Percentiles rank a stretch among this genome's conserved stretches.
Evolutionary conservation across 2,113 vertebrate species (phyloP).

Genomic region (Lepidothrix coronata): DNA sequence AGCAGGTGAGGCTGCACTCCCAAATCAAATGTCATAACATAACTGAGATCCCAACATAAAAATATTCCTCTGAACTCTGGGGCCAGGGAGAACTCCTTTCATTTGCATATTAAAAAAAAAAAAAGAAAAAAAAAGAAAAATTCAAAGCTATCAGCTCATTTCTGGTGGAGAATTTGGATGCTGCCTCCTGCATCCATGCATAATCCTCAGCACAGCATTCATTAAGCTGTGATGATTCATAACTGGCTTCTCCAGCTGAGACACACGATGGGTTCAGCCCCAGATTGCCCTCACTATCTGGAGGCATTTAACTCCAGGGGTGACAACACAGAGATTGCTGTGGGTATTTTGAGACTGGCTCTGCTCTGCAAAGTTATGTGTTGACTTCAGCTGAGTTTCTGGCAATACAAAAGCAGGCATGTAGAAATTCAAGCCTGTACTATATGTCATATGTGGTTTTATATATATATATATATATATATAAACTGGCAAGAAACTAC

Average conservation of each 20-base stretch:
- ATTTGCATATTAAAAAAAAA: background rate
- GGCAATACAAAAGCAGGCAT: background rate
- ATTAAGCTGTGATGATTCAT: slow-evolving; percentile 49
- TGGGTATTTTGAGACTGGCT: background rate
- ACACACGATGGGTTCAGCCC: background rate
- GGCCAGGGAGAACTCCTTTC: background rate
- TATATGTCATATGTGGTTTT: background rate
- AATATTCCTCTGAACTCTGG: background rate
- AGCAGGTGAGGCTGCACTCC: background rate
- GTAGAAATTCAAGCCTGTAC: background rate
- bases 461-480: too few relatives aligned
- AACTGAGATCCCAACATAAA: background rate
- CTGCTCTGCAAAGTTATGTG: background rate
- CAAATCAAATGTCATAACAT: background rate
- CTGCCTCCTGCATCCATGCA: background rate
- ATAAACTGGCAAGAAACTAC: background rate
- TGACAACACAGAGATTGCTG: background rate
- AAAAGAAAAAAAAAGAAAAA: background rate
- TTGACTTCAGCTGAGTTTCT: background rate
- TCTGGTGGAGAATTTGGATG: background rate
- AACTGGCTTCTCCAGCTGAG: slow-evolving; percentile 20
- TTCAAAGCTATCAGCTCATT: slow-evolving; percentile 26
- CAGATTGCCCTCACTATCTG: background rate
- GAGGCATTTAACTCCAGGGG: background rate
- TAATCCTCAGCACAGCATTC: background rate